Evolutionary conservation across 2,888 invertebrate genomes (phyloP).

Genomic region (Vandiemenella viatica): DNA sequence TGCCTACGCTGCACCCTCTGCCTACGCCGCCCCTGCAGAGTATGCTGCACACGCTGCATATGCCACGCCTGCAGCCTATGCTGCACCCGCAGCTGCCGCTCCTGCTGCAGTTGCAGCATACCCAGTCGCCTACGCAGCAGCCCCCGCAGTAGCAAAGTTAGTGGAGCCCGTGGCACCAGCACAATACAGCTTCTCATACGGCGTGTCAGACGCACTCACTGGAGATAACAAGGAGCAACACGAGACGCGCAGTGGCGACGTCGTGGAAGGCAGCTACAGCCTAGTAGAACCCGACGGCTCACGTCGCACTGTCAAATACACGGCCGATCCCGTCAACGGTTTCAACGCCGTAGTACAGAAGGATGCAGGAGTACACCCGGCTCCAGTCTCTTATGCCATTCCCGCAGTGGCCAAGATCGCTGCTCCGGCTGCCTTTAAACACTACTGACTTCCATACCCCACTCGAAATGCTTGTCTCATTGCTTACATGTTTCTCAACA

Average conservation of each 20-base stretch:
- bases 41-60: background rate
- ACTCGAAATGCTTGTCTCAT: background rate
- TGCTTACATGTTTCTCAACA: no score
- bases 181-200: conserved; percentile 6
- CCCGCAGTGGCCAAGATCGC: conserved; percentile 4
- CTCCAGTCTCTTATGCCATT: conserved; percentile 1
- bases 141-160: conserved; percentile 1
- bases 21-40: conserved; percentile 4
- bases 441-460: background rate
- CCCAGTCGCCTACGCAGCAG: conserved; percentile 5
- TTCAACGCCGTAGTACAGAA: conserved; percentile 10
- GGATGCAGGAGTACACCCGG: conserved; percentile 1
- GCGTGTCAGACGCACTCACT: conserved; percentile 6
- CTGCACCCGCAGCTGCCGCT: conserved; percentile 7
- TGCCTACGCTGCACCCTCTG: conserved; percentile 3
- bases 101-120: conserved; percentile 1
- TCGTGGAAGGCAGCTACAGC: conserved; percentile 7
- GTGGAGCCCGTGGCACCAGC: conserved; percentile 2
- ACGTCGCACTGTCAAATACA: conserved; percentile 8
- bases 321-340: conserved; percentile 10
- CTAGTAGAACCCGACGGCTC: conserved; percentile 7
- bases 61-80: conserved; percentile 4
- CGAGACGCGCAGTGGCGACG: conserved; percentile 7
- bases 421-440: background rate
- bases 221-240: conserved; percentile 8